Evolutionary conservation across 1,140 invertebrate species (phyloP).

Genomic region (Triops longicaudatus): DNA sequence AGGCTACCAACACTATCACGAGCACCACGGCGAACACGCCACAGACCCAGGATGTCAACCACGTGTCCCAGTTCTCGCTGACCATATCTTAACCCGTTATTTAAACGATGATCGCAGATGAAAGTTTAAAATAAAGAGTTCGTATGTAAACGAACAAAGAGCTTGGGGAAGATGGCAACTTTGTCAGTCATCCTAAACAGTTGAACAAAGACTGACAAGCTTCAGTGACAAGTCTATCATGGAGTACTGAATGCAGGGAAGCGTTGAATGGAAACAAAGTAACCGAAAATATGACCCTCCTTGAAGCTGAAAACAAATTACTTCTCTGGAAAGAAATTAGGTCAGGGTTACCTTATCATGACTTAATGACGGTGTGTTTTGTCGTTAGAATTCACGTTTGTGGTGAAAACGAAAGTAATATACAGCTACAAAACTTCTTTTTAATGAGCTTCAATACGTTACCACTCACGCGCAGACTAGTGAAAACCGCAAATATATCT

Average conservation of each 20-base stretch:
- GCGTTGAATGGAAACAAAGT: not conserved
- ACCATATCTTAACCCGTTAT: too few species aligned
- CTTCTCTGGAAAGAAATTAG: not conserved
- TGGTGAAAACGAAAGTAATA: not conserved
- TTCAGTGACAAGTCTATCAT: conserved; percentile 7
- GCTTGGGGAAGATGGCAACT: not conserved
- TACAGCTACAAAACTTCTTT: too few species aligned
- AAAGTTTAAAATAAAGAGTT: too few species aligned
- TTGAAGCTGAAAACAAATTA: not conserved
- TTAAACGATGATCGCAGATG: too few species aligned
- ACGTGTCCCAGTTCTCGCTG: not conserved
- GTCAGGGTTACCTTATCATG: not conserved
- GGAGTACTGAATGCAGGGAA: not conserved
- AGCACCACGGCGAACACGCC: not conserved
- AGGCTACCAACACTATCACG: not conserved
- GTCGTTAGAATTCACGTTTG: not conserved
- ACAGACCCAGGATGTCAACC: not conserved
- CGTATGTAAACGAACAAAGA: too few species aligned
- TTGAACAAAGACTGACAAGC: not conserved
- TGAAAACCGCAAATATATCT: too few species aligned
- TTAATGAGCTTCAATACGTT: too few species aligned
- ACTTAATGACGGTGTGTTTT: not conserved
- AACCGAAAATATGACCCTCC: not conserved
- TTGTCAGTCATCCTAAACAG: not conserved
- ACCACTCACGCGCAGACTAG: too few species aligned